Evolutionary conservation across 2,797 vertebrate species (phyloP).

Genomic region (Centroberyx gerrardi): DNA sequence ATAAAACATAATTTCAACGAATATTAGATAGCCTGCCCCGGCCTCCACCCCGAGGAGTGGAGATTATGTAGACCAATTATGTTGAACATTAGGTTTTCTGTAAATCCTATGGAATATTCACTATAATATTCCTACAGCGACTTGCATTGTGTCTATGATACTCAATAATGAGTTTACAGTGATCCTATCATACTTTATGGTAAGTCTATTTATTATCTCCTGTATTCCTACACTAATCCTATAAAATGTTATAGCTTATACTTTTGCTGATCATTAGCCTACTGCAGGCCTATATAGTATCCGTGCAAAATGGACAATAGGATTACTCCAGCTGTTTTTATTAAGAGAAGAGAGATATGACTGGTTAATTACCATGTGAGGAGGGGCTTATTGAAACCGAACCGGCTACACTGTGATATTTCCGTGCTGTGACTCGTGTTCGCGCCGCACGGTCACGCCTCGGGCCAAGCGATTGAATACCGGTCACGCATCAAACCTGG

Average conservation of each 20-base stretch:
- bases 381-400: too few relatives aligned
- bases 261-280: too few relatives aligned
- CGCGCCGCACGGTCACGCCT: slow-evolving; percentile 34
- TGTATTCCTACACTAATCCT: too few relatives aligned
- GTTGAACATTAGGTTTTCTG: neutral
- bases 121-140: too few relatives aligned
- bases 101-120: too few relatives aligned
- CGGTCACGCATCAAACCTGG: slow-evolving; percentile 57
- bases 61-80: slow-evolving; percentile 1
- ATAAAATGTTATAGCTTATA: too few relatives aligned
- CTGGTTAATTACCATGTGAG: slow-evolving; percentile 3
- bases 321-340: neutral
- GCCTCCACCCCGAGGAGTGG: neutral
- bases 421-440: slow-evolving; percentile 13
- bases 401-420: slow-evolving; percentile 20
- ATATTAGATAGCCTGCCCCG: neutral
- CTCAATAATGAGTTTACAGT: too few relatives aligned
- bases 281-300: too few relatives aligned
- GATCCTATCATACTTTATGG: too few relatives aligned
- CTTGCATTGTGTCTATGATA: too few relatives aligned
- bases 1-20: neutral
- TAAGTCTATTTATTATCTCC: too few relatives aligned
- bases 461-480: slow-evolving; percentile 24
- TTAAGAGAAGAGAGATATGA: neutral
- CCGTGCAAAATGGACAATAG: neutral